Evolutionary conservation across 1,140 invertebrate species (phyloP).

Genomic region (Papilio machaon): DNA sequence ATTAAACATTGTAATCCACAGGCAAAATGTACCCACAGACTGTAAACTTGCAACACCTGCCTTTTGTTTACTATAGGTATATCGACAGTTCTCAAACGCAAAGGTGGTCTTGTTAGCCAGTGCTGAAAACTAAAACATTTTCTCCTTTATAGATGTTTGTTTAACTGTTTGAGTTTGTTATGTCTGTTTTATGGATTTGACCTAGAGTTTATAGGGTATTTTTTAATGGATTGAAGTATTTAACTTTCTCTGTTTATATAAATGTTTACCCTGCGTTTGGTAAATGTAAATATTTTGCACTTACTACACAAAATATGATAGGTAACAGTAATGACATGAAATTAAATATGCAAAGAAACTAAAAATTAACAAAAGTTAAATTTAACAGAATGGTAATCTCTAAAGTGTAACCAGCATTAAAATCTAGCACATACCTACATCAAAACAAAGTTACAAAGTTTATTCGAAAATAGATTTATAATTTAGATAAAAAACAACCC

Average conservation of each 20-base stretch:
- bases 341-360: too few species aligned
- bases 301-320: too few species aligned
- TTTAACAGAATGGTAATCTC: too few species aligned
- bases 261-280: too few species aligned
- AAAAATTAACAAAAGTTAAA: too few species aligned
- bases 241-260: too few species aligned
- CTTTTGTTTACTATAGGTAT: constrained; percentile 24
- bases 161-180: background rate
- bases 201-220: background rate
- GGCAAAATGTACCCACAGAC: background rate
- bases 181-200: background rate
- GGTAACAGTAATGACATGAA: background rate
- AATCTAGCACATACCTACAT: too few species aligned
- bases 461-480: too few species aligned
- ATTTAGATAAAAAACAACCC: too few species aligned
- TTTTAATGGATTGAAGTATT: background rate
- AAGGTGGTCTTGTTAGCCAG: constrained; percentile 7
- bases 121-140: background rate
- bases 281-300: too few species aligned
- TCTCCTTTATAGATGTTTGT: background rate
- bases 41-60: background rate
- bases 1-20: background rate
- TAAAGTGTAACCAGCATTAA: too few species aligned
- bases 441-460: too few species aligned
- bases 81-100: constrained; percentile 30